A percentile compares a stretch with the other conserved stretches of the same genome.
Evolutionary conservation across 2,113 vertebrate species (phyloP).

Genomic region (Sardina pilchardus): DNA sequence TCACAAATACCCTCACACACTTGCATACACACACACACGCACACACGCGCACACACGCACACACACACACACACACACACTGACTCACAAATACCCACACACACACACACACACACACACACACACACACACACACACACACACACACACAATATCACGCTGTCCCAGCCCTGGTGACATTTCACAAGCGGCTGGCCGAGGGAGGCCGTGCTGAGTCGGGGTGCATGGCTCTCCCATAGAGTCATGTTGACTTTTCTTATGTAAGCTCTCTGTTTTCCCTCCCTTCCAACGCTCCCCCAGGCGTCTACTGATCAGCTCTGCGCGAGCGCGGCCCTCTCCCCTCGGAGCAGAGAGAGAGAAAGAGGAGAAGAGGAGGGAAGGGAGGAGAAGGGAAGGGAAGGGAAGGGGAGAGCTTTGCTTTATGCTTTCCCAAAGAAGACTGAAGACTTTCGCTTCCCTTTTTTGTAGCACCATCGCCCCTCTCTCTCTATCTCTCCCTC

Average conservation of each 20-base stretch:
- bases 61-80: background rate
- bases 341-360: background rate
- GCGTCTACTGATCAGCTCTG: background rate
- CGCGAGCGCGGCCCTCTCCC: background rate
- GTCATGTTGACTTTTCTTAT: slow-evolving; percentile 29
- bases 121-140: background rate
- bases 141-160: background rate
- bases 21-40: background rate
- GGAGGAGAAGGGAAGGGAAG: background rate
- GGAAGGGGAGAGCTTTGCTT: background rate
- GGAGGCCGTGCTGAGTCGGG: background rate
- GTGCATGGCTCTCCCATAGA: background rate
- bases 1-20: background rate
- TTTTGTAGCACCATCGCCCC: background rate
- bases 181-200: background rate
- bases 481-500: background rate
- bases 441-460: background rate
- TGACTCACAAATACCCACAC: too few relatives aligned
- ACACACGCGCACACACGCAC: background rate
- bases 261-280: slow-evolving; percentile 8
- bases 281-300: background rate
- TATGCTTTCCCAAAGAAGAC: background rate
- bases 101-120: background rate
- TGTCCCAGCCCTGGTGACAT: background rate
- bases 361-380: too few relatives aligned